These are phyloP conservation scores for Acropternis orthonyx DNA, from an alignment of 2,797 vertebrate species.

Conservation along the genomic window DNA sequence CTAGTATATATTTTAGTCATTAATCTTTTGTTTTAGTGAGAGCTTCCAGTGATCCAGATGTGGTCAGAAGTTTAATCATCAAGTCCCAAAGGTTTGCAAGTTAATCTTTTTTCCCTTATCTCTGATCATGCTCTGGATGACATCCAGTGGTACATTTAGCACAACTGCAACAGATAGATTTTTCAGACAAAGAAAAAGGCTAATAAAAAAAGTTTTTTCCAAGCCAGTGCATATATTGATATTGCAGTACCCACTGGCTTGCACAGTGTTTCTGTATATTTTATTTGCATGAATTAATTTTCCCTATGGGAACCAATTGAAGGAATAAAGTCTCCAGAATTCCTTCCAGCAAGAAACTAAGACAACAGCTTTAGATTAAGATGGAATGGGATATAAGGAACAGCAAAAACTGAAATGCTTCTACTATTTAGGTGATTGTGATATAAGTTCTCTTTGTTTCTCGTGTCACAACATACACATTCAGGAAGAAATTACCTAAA, in stretches of 20 bases:
- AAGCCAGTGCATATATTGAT: not conserved
- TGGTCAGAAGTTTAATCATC: not conserved
- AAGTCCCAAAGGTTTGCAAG: not conserved
- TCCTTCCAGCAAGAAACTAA: not conserved
- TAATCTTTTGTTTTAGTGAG: slow-evolving; percentile 17
- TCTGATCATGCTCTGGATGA: not conserved
- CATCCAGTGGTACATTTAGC: slow-evolving; percentile 18
- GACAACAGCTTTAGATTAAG: not conserved
- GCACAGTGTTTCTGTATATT: not conserved
- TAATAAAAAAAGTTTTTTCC: not conserved
- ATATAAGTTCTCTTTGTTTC: not conserved
- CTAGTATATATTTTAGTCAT: not conserved
- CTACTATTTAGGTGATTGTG: not conserved
- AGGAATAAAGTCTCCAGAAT: not conserved
- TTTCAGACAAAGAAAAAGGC: not conserved
- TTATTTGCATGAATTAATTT: not conserved
- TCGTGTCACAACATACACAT: not conserved
- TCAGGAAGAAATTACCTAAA: not conserved
- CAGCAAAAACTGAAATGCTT: not conserved
- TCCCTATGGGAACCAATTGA: not conserved
- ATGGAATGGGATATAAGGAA: not conserved
- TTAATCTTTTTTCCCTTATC: not conserved
- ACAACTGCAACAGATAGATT: not conserved
- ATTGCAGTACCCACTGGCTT: not conserved
- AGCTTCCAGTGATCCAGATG: slow-evolving; percentile 6